Evolutionary conservation across 1,140 invertebrate species (phyloP).

Genomic region (Formica exsecta): DNA sequence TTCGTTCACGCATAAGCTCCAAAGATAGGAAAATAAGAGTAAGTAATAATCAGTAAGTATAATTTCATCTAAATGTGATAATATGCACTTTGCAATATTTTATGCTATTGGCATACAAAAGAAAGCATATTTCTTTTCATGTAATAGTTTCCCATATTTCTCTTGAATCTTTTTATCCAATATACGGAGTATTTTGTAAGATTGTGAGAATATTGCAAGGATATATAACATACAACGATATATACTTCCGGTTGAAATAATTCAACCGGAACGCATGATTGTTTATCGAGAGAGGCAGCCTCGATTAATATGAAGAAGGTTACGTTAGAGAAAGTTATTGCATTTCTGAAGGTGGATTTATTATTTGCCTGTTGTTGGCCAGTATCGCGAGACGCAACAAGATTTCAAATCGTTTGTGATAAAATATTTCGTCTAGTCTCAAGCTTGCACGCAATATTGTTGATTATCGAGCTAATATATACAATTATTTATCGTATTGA

Average conservation of each 20-base stretch:
- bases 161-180: background rate
- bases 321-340: conserved; percentile 26
- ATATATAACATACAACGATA: no score
- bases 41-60: background rate
- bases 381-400: background rate
- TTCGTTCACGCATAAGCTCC: background rate
- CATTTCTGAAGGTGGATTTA: conserved; percentile 48
- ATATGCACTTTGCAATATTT: background rate
- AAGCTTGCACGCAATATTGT: background rate
- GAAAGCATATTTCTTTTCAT: background rate
- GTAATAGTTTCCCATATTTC: background rate
- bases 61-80: conserved; percentile 7
- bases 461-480: conserved; percentile 16
- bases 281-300: background rate
- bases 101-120: background rate
- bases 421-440: background rate
- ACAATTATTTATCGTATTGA: conserved; percentile 26
- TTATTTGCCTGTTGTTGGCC: conserved; percentile 50
- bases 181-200: background rate
- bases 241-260: conserved; percentile 17
- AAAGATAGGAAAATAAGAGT: background rate
- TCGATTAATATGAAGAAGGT: background rate
- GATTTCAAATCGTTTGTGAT: background rate
- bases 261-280: background rate
- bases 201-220: background rate